Percentiles rank a stretch among this genome's conserved stretches.
Conservation (phyloP, 2,113 vertebrate genomes). For the Vireo altiloquus region DNA sequence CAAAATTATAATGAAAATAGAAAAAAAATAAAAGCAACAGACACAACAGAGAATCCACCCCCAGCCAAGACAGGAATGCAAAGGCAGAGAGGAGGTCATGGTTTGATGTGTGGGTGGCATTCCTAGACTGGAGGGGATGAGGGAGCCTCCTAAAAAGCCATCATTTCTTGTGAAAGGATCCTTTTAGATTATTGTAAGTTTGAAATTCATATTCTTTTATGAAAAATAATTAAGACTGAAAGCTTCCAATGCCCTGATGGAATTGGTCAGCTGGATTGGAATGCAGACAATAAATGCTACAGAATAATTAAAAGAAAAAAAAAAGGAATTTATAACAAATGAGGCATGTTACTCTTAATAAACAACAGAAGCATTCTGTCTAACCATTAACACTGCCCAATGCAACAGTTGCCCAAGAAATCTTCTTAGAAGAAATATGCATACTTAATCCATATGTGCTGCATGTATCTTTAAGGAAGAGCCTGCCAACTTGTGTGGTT, state of each 20-base stretch:
- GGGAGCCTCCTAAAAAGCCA: neutral
- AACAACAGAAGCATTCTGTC: neutral
- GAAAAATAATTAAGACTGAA: neutral
- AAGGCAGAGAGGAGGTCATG: slow-evolving; percentile 22
- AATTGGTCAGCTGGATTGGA: neutral
- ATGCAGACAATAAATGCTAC: neutral
- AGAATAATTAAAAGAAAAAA: neutral
- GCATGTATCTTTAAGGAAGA: neutral
- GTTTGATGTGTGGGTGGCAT: neutral
- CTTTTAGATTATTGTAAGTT: neutral
- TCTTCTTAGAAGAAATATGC: neutral
- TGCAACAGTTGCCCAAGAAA: neutral
- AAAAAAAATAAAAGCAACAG: neutral
- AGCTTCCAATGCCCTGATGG: neutral
- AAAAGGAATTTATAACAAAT: neutral
- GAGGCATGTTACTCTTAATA: neutral
- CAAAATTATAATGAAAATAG: neutral
- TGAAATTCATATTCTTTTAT: neutral
- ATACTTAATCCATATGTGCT: neutral
- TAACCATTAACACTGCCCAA: neutral
- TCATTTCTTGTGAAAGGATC: neutral
- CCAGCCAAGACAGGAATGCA: slow-evolving; percentile 23
- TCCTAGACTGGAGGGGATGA: neutral
- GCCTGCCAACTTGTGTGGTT: neutral
- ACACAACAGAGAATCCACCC: neutral